Evolutionary conservation across 2,797 vertebrate species (phyloP).

Genomic region (Ataeniobius toweri): DNA sequence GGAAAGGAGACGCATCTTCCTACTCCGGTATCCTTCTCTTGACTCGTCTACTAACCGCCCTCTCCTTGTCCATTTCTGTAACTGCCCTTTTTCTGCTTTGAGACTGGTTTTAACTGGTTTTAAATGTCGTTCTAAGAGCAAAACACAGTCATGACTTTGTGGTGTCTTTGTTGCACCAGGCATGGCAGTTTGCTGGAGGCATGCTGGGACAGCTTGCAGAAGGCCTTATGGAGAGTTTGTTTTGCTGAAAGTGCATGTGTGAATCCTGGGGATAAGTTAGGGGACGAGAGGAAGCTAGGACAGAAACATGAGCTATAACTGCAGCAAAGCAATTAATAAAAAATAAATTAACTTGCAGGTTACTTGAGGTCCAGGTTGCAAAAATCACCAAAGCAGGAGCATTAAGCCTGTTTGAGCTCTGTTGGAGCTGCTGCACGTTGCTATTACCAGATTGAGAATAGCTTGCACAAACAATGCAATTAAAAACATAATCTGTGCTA

Average conservation of each 20-base stretch:
- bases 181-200: slow-evolving; percentile 76
- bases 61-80: slow-evolving; percentile 26
- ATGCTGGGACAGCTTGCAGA: slow-evolving; percentile 65
- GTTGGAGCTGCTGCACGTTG: too few species aligned
- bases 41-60: slow-evolving; percentile 53
- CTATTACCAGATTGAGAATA: too few species aligned
- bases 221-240: slow-evolving; percentile 59
- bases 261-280: slow-evolving; percentile 33
- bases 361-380: neutral
- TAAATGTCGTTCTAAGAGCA: slow-evolving; percentile 63
- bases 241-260: slow-evolving; percentile 57
- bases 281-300: slow-evolving; percentile 14
- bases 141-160: slow-evolving; percentile 53
- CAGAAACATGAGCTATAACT: neutral
- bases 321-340: neutral
- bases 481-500: neutral
- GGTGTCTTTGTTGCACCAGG: slow-evolving; percentile 62
- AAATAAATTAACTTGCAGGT: neutral
- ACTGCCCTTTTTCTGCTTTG: slow-evolving; percentile 32
- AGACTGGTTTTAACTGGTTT: slow-evolving; percentile 49
- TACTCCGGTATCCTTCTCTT: slow-evolving; percentile 86
- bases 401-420: too few species aligned
- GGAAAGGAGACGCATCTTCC: slow-evolving; percentile 89
- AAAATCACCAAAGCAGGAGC: neutral
- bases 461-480: neutral